These are phyloP conservation scores for Andrena chrysosceles DNA, from an alignment of 2,888 invertebrate species.

Conservation along the genomic window DNA sequence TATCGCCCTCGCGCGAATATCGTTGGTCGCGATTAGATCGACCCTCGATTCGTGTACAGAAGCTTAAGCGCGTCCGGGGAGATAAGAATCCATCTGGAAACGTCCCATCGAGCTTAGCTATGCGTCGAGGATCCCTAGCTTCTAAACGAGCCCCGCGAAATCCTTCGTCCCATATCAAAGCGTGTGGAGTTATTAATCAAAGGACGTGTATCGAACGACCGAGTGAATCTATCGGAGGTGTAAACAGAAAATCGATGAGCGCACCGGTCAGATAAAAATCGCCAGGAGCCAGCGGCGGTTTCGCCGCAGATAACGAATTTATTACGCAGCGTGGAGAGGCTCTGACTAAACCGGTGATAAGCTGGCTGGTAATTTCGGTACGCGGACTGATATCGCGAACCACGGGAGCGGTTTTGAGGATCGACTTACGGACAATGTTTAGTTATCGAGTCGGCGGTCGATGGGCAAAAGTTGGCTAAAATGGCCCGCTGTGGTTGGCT, in stretches of 20 bases:
- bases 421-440: not conserved
- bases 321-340: constrained; percentile 17
- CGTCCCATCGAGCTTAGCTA: not conserved
- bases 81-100: constrained; percentile 11
- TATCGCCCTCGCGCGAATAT: constrained; percentile 15
- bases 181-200: too few species aligned
- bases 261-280: constrained; percentile 4
- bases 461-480: constrained; percentile 3
- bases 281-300: not conserved
- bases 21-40: constrained; percentile 26
- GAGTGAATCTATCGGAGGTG: not conserved
- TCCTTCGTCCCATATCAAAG: too few species aligned
- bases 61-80: not conserved
- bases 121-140: too few species aligned
- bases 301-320: not conserved
- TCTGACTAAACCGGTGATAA: constrained; percentile 20
- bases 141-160: too few species aligned
- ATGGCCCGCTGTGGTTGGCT: not conserved
- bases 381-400: not conserved
- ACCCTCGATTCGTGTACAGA: constrained; percentile 5
- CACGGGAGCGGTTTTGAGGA: not conserved
- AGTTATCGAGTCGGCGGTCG: not conserved
- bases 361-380: constrained; percentile 5
- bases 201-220: too few species aligned
- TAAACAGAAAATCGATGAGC: constrained; percentile 2